Percentiles rank a stretch among this genome's conserved stretches.
These are phyloP conservation scores for Sebastes diaconus DNA, from an alignment of 2,797 vertebrate genomes.

Conservation along the genomic window DNA sequence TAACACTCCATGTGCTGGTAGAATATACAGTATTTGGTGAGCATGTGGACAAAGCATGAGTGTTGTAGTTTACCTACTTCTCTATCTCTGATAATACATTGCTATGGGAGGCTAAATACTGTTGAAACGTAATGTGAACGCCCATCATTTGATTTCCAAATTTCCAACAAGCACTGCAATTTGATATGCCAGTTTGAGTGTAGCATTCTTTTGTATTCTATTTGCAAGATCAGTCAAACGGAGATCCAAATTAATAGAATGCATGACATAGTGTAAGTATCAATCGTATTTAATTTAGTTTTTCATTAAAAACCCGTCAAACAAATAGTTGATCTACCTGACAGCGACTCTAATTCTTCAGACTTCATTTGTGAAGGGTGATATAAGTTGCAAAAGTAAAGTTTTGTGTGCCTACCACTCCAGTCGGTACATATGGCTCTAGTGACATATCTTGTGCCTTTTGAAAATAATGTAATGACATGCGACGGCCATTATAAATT, in stretches of 20 bases:
- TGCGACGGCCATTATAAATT: slow-evolving; percentile 14
- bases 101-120: background rate
- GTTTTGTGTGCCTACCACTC: background rate
- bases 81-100: background rate
- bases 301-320: background rate
- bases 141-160: background rate
- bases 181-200: background rate
- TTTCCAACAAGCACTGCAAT: background rate
- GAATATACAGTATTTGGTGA: background rate
- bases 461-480: background rate
- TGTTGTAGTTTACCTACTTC: background rate
- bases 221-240: background rate
- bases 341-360: background rate
- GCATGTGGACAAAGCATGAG: background rate
- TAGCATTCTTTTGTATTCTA: background rate
- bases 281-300: background rate
- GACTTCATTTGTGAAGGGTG: background rate
- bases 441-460: background rate
- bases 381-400: background rate
- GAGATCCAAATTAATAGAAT: background rate
- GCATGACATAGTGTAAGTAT: background rate
- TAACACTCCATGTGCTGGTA: background rate
- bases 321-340: too few relatives aligned
- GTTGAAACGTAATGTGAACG: background rate
- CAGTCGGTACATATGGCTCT: background rate